A percentile compares a stretch with the other conserved stretches of the same genome.
Conservation (phyloP, 2,888 invertebrate genomes). For the Galerucella calmariensis region DNA sequence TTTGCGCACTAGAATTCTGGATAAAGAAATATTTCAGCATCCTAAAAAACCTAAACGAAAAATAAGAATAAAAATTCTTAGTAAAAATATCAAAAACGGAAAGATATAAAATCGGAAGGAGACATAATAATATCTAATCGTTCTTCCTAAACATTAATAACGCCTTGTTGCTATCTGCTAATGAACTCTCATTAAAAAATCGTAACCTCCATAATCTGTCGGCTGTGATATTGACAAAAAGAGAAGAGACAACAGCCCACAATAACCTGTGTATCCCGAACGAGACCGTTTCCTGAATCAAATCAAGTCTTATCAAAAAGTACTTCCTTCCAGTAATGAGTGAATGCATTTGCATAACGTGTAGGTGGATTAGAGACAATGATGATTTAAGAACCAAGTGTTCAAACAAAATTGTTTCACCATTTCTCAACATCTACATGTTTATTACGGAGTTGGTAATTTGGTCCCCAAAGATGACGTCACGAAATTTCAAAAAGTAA, state of each 20-base stretch:
- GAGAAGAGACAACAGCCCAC: slow-evolving; percentile 44
- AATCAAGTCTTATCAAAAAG: slow-evolving; percentile 44
- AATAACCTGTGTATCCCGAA: slow-evolving; percentile 35
- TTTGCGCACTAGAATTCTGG: no score
- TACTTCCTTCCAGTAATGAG: slow-evolving; percentile 47
- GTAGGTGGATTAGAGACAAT: slow-evolving; percentile 40
- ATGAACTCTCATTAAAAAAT: slow-evolving; percentile 33
- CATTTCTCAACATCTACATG: no score
- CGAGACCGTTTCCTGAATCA: slow-evolving; percentile 47
- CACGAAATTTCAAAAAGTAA: no score
- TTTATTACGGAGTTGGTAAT: no score
- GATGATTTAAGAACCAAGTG: slow-evolving; percentile 1
- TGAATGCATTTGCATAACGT: slow-evolving; percentile 42
- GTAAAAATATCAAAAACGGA: neutral
- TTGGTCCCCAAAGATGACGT: no score
- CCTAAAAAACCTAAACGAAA: no score
- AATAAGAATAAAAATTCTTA: neutral
- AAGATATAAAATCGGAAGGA: slow-evolving; percentile 17
- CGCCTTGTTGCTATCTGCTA: slow-evolving; percentile 31
- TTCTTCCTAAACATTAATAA: slow-evolving; percentile 26
- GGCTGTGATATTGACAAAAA: slow-evolving; percentile 34
- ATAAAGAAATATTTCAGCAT: neutral
- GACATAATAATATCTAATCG: slow-evolving; percentile 15
- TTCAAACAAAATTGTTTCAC: neutral
- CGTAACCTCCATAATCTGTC: slow-evolving; percentile 36